These are phyloP conservation scores for Acanthis flammea DNA, from an alignment of 2,797 vertebrate genomes.

Conservation along the genomic window DNA sequence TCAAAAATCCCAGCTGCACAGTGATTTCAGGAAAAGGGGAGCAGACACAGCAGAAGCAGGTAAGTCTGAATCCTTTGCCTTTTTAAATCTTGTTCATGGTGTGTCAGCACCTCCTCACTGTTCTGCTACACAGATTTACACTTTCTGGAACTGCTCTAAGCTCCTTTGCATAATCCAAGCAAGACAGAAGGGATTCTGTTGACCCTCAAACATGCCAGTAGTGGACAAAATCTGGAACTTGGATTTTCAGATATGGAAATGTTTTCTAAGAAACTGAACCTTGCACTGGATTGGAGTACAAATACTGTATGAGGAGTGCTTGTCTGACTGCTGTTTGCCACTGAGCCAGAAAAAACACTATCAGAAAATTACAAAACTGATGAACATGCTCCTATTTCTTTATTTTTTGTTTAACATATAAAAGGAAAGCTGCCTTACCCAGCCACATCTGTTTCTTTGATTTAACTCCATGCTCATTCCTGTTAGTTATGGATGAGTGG, in stretches of 20 bases:
- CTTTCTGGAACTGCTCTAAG: not conserved
- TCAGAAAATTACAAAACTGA: not conserved
- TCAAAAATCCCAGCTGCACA: conserved; percentile 8
- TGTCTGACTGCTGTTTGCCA: not conserved
- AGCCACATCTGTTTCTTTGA: conserved; percentile 22
- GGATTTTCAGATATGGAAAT: not conserved
- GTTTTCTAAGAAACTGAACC: not conserved
- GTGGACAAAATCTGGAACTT: conserved; percentile 15
- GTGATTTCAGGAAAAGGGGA: not conserved
- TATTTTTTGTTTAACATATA: not conserved
- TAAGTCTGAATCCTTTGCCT: not conserved
- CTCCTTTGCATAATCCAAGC: not conserved
- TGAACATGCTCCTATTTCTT: not conserved
- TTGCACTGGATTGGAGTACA: not conserved
- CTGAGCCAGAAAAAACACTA: conserved; percentile 31
- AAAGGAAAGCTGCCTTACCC: conserved; percentile 14
- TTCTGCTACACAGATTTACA: not conserved
- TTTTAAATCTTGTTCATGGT: not conserved
- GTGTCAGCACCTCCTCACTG: fast-evolving
- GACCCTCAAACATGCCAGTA: not conserved
- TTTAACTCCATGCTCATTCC: not conserved
- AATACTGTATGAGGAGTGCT: not conserved
- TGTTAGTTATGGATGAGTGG: not conserved
- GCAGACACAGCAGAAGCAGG: not conserved
- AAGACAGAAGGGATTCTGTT: not conserved